Percentiles rank a stretch among this genome's conserved stretches.
phyloP scores from a whole-genome alignment of 2,888 invertebrate species.

The Leptinotarsa juncta region DNA sequence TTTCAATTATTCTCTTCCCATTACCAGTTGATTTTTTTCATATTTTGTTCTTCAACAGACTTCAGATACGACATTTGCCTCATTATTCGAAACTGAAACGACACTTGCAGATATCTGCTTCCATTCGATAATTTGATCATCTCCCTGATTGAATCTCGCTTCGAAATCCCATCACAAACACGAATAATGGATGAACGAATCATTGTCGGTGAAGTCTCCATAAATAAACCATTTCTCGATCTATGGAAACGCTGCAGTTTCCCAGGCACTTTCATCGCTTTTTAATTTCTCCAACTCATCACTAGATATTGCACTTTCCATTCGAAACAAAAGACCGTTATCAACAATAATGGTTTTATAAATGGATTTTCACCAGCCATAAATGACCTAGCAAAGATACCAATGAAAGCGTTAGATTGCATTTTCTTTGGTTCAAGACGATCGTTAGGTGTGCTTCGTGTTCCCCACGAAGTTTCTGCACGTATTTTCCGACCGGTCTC shows the following conservation, averaged over 20 bases:
- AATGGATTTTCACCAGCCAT: constrained; percentile 31
- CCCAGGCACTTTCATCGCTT: constrained; percentile 18
- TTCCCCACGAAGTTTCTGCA: constrained; percentile 27
- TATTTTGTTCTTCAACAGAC: too few species aligned
- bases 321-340: constrained; percentile 25
- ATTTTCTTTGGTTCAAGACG: constrained; percentile 19
- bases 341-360: constrained; percentile 34
- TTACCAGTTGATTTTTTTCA: too few species aligned
- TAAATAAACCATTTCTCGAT: constrained; percentile 18
- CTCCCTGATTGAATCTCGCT: constrained; percentile 1
- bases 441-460: constrained; percentile 21
- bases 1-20: too few species aligned
- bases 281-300: constrained; percentile 23
- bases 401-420: constrained; percentile 25
- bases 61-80: neutral
- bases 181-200: constrained; percentile 5
- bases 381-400: constrained; percentile 28
- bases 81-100: constrained; percentile 4
- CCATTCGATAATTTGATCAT: constrained; percentile 5
- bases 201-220: constrained; percentile 4
- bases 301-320: constrained; percentile 26
- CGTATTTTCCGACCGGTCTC: constrained; percentile 24
- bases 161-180: neutral
- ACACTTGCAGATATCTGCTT: constrained; percentile 5
- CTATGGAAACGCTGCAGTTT: constrained; percentile 20